Base-by-base conservation (phyloP, 2,797 vertebrate species). In the Syngnathus acus region DNA sequence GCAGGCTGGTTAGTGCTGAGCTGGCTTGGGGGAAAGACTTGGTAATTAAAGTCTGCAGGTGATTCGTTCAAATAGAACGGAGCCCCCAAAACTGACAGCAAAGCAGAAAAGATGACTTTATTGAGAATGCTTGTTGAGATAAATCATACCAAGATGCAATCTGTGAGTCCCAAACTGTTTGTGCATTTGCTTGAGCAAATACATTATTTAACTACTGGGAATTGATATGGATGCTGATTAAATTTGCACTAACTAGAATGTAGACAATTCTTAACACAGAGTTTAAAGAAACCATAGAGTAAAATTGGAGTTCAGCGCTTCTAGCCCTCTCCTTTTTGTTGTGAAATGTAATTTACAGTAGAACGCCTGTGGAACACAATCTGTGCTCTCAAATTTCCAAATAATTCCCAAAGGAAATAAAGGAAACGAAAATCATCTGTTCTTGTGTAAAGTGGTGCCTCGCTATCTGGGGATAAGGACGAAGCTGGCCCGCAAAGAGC, bases 11-110 rank as follows among this genome's bases (percentile, higher is more conserved):
- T 75, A 72, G 76, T 77, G 17, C 84, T 84, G 82, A 83, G 87
- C 85, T 85, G 89, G 86, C 75, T 84, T 32, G 10, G 13, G 78
- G 78, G 87, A 74, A 55, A 77, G 78, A 84, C 1, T 17, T 83
- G 84, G 83, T 90, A 89, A 89, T 92, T 91, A 91, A 90, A 91
- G 75, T 84, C 78, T 85, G 85, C 84, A 79, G 84, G 83, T 85
- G 81, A 89, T 89, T 92, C 78, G 90, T 92, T 90, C 85, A 82
- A 82, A 86, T 79, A 82, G 81, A 86, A 86, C 70, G 76, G 73
- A 69, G 70, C 32, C 32, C 32, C 32, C 77, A 72, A 75, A 76
- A 80, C 71, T 70, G 83, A 87, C 88, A 82, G 62, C 39, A 66
- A 77, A 74, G 55, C 76, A 72, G 83, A 77, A 71, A 80, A 77